Base-by-base conservation (phyloP, 2,797 vertebrate genomes). In the Myotis pilosus region DNA sequence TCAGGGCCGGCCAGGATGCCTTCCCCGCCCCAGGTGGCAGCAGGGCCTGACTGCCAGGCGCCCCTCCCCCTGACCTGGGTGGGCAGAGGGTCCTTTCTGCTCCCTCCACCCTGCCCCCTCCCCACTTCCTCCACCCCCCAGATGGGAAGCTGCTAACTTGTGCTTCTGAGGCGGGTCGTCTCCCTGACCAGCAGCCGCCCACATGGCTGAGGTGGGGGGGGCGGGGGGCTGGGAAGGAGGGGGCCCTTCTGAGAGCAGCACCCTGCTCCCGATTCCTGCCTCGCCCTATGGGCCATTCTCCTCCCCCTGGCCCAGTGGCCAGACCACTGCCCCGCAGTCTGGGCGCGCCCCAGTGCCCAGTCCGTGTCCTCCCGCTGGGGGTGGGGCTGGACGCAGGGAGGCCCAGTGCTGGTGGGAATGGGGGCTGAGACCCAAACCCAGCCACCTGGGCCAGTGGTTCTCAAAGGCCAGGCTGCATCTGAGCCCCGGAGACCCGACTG, bases 371-470 rank as follows among this genome's bases (percentile, higher is more conserved):
- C 30, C 38, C n/a, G 36, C 23, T 0, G 53, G 23, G 22, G 53
- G 53, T 8, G 38, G 9, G 28, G 68, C 38, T 1, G 75, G 69
- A 33, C 25, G 1, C 49, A 15, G 49, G 17, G 72, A 62, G 13
- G 25, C 3, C 8, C 55, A 0, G 53, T 5, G 33, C 57, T 22
- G 1, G 33, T 11, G 5, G 47, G 8, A 0, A 0, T 17, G 1
- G 51, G 25, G n/a, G 38, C 19, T 12, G n/a, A 55, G 64, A 19
- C 17, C 57, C 66, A 10, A 38, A 51, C 25, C 51, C 44, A 41
- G 78, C 19, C 28, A 0, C 8, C 44, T 1, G 6, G 33, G 5
- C 38, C 47, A 3, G 15, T 4, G 22, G 13, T 19, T 69, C 75
- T 66, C 7, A 1, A 15, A n/a, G 25, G 20, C 3, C 15, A 28